Base-by-base conservation (phyloP, 1,140 invertebrate species). In the Triops cancriformis region DNA sequence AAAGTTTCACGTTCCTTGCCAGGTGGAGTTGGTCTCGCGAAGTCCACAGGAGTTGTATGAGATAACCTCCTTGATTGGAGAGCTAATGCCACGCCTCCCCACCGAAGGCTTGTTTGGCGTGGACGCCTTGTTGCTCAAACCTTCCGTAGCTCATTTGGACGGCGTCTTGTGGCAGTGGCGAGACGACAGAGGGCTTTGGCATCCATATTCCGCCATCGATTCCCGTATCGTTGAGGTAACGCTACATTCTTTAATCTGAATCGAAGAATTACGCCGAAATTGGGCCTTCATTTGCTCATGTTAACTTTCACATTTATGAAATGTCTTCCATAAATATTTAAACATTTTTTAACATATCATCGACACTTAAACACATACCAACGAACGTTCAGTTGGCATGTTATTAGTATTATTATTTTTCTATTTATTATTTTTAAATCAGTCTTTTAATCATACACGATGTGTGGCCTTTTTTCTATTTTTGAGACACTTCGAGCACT, bases 21-120 rank as follows among this genome's bases (percentile, higher is more conserved):
- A 93, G 86, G 90, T 96, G 73, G 94, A 97, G 84, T 86, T 98
- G 74, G 89, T 97, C 27, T 88, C 93, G 14, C 89, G 96, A 74
- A 94, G 93, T 79, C 96, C 96, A 1, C 94, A 97, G 84, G 97
- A 99, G 85, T 87, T 98, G 80, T 97, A 97, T 84, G 97, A 98
- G 87, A 96, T 99, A 77, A 97, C 96, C 0, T 94, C 94, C 81
- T 87, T 98, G 7, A 98, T 98, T 82, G 95, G 94, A 3, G 96
- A 98, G 86, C 85, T 99, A 75, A 95, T 99, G 93, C 97, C 97
- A 26, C 90, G 92, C 23, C 87, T 99, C 80, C 97, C 97, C 1
- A 90, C 90, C 9, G 94, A 98, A 85, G 96, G 96, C 12, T 93
- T 98, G 81, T 99, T 98, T 87, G 88, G 91, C 76, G 94, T 98